Evolutionary conservation across 2,888 invertebrate genomes (phyloP), one percentile per base, ranked within the genome.

Genomic region (Lycophotia porphyrea): DNA sequence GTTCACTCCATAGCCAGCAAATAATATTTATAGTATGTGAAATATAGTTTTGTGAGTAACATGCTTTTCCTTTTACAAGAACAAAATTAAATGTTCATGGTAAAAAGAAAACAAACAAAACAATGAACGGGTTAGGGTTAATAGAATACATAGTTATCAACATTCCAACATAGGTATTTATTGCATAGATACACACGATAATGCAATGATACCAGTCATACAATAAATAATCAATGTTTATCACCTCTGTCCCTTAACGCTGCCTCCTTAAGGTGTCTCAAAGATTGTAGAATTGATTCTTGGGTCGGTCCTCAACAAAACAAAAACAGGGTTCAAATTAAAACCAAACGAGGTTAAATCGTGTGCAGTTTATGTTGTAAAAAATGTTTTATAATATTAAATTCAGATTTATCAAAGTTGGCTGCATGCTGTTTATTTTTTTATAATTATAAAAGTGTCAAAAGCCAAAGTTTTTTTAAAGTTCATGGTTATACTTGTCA

Each of bases 251-350:
- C 93, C 88, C 92, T 93, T 92, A 92, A 89, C 71, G 93, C 93
- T 89, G 93, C 93, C 91, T 93, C 93, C 93, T 92, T 92, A 88
- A 93, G 93, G 92, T 93, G 91, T 92, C 93, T 92, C 93, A 93
- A 92, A 91, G 93, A 93, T 88, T 93, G 93, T 90, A 93, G 93
- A 90, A 93, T 93, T 90, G 92, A 91, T 91, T 93, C 93, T 93
- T 93, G 93, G 91, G 92, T 93, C 91, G 93, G 93, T 90, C 93
- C 93, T 93, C 93, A 91, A 92, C 90, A 92, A 91, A 93, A 91
- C 87, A 91, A 92, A 91, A 92, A 91, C 88, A 90, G 90, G 91
- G 89, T 90, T 90, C 84, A 91, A 90, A 92, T 92, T 91, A 89
- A 89, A 89, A 86, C 82, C 74, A 87, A 88, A 88, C 83, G 78